Evolutionary conservation across 2,797 vertebrate species (phyloP).

Genomic region (Varecia variegata): DNA sequence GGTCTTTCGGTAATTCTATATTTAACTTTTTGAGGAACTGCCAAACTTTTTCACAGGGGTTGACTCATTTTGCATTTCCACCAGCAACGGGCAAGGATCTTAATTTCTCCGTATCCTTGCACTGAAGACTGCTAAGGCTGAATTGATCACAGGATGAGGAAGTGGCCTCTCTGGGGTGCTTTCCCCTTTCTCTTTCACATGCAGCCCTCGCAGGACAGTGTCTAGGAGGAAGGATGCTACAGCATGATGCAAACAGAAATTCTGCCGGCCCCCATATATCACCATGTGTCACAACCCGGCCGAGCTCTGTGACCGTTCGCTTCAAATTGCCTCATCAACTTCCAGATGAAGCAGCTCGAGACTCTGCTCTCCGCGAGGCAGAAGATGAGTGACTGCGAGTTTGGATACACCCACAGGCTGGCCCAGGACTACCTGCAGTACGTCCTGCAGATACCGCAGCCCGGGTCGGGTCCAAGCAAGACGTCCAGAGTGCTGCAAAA

Average conservation of each 20-base stretch:
- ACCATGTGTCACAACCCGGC: conserved; percentile 2
- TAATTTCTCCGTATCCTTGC: neutral
- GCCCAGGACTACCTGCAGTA: conserved; percentile 82
- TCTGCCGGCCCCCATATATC: conserved; percentile 58
- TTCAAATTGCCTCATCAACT: neutral
- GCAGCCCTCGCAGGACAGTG: conserved; percentile 21
- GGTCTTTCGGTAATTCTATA: neutral
- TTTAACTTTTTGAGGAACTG: neutral
- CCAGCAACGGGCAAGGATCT: neutral
- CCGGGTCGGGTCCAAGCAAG: conserved; percentile 42
- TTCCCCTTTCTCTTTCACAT: conserved; percentile 70
- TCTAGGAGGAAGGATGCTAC: conserved; percentile 28
- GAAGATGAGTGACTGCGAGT: conserved; percentile 79
- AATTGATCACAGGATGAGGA: conserved; percentile 54
- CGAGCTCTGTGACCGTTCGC: neutral
- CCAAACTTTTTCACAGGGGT: neutral
- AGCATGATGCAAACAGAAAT: conserved; percentile 75
- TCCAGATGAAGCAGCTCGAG: neutral
- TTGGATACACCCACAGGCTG: conserved; percentile 76
- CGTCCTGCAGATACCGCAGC: conserved; percentile 64
- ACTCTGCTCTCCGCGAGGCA: accelerated
- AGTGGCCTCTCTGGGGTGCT: conserved; percentile 28
- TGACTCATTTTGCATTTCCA: neutral
- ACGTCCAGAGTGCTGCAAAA: conserved; percentile 77
- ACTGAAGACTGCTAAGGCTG: neutral